Base-by-base conservation (phyloP, 2,888 invertebrate species). In the Tinea pellionella region DNA sequence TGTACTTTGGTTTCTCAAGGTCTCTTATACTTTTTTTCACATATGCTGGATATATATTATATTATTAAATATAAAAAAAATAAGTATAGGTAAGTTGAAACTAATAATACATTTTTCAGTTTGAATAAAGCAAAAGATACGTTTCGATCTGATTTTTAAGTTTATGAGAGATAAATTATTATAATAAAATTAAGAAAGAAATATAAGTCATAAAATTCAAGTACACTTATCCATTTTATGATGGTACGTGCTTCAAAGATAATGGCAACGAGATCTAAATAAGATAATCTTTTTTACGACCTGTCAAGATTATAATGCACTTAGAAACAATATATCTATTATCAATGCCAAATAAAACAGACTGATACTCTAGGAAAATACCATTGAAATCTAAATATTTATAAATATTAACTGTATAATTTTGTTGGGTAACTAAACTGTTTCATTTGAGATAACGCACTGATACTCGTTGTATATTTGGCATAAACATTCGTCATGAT, bases 241-340 rank as follows among this genome's bases (percentile, higher is more conserved):
- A 47, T n/a, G 2, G 47, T 16, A 16, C 13, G 47, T 47, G 13
- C 13, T 16, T 47, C 15, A 9, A 8, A 47, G 47, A 47, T 47
- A 47, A 24, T 24, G 24, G 24, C 3, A 24, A 24, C 24, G 24
- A 24, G 24, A 24, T 24, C 24, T 24, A 24, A 47, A 47, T 47
- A 37, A 37, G 37, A 37, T 37, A 12, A 37, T n/a, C 41, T 2
- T 47, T 16, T 47, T 47, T 47, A 47, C 15, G n/a, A 16, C 13
- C 47, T 47, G 47, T 47, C 47, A 47, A 13, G 47, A 47, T 47
- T 47, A 47, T 47, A 47, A 47, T 47, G 47, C 47, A 47, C 47
- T 47, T 47, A 47, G 47, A 15, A 16, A 47, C 47, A 47, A 16
- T 47, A 47, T 15, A 16, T n/a, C 9, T 47, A 47, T 47, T 47